Conservation (phyloP, 2,113 vertebrate genomes). For the Vireo altiloquus region DNA sequence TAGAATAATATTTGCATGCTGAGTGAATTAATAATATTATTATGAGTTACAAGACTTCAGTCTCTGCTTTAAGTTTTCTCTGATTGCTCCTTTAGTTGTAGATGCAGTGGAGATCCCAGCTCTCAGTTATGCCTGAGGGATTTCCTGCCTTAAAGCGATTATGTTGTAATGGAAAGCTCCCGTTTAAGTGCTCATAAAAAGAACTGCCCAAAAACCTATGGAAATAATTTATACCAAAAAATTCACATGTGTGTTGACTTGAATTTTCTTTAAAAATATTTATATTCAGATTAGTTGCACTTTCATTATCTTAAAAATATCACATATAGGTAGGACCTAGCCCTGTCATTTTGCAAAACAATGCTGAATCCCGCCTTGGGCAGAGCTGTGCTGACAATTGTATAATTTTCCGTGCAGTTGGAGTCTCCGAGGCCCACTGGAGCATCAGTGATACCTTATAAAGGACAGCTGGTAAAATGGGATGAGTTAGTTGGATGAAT, state of each 20-base stretch:
- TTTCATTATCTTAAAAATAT: neutral
- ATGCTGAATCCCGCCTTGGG: neutral
- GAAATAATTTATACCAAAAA: neutral
- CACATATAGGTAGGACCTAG: neutral
- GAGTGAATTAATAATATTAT: neutral
- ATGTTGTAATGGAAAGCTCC: neutral
- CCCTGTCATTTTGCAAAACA: neutral
- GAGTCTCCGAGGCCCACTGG: neutral
- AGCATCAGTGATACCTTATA: slow-evolving; percentile 6
- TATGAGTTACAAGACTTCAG: neutral
- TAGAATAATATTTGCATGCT: neutral
- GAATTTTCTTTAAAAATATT: neutral
- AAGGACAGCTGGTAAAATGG: slow-evolving; percentile 1
- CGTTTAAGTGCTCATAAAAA: neutral
- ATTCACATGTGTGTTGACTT: neutral
- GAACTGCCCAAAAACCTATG: neutral
- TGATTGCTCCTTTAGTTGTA: neutral
- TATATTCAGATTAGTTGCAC: neutral
- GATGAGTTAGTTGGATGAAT: slow-evolving; percentile 1
- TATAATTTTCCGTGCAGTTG: neutral
- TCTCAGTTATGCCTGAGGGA: neutral
- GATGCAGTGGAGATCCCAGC: neutral
- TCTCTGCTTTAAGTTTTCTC: neutral
- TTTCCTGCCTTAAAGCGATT: neutral
- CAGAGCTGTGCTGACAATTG: neutral